Evolutionary conservation across 2,888 invertebrate genomes (phyloP).

Genomic region (Lordiphosa fenestrarum): DNA sequence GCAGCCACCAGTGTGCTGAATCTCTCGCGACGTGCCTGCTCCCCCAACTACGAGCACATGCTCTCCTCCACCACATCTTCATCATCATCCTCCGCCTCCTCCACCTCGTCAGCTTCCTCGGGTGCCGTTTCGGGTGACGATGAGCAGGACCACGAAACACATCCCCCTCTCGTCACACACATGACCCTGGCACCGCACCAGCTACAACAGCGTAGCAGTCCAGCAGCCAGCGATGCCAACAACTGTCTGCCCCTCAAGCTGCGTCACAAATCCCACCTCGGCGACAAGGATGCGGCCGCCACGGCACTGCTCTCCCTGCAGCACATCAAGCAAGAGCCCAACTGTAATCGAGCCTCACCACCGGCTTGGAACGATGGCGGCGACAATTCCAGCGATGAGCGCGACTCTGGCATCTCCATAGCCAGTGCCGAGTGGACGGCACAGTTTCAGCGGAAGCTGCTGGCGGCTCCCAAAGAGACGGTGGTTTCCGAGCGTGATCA

Average conservation of each 20-base stretch:
- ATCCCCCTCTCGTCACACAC: constrained; percentile 17
- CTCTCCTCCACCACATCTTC: constrained; percentile 85
- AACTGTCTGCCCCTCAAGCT: constrained; percentile 93
- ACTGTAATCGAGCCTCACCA: constrained; percentile 85
- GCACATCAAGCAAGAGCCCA: constrained; percentile 93
- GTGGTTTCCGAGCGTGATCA: constrained; percentile 82
- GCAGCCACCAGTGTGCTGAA: constrained; percentile 83
- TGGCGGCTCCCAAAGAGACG: constrained; percentile 50
- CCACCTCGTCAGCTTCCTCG: constrained; percentile 85
- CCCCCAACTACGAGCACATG: constrained; percentile 86
- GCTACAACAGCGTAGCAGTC: constrained; percentile 49
- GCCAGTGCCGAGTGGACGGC: constrained; percentile 81
- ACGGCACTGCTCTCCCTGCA: constrained; percentile 90
- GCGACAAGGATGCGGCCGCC: constrained; percentile 93
- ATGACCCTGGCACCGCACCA: constrained; percentile 19
- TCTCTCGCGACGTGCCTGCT: constrained; percentile 85
- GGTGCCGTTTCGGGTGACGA: constrained; percentile 82
- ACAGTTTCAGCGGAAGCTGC: constrained; percentile 73
- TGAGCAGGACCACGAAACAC: constrained; percentile 80
- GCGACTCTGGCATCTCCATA: constrained; percentile 93
- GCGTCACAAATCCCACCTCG: constrained; percentile 94
- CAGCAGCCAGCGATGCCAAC: constrained; percentile 82
- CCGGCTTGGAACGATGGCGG: constrained; percentile 89
- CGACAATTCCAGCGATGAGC: constrained; percentile 93
- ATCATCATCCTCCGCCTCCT: constrained; percentile 76